These are phyloP conservation scores for Geococcyx californianus DNA, from an alignment of 2,113 vertebrate species.

Conservation along the genomic window DNA sequence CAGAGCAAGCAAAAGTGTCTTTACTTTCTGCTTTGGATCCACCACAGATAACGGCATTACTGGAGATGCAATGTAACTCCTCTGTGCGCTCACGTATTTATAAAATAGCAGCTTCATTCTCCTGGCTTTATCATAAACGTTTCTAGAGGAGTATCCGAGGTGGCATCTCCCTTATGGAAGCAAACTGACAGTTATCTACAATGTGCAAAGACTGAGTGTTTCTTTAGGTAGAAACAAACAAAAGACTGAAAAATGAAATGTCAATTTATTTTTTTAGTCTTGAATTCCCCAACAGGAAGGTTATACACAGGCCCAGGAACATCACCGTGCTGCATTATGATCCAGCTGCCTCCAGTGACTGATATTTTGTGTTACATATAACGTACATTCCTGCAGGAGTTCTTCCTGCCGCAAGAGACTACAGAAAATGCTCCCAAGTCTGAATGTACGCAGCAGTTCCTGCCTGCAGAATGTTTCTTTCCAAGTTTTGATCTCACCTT, in stretches of 20 bases:
- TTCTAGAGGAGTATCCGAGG: neutral
- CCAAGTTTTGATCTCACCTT: neutral
- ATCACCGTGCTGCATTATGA: neutral
- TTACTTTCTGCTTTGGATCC: neutral
- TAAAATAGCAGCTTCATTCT: neutral
- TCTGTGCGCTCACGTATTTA: neutral
- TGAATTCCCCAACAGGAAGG: neutral
- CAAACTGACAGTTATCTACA: neutral
- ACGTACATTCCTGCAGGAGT: neutral
- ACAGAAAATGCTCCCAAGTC: neutral
- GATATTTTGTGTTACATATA: neutral
- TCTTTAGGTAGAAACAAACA: neutral
- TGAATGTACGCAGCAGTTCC: neutral
- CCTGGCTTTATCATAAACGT: neutral
- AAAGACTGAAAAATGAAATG: neutral
- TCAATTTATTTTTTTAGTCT: neutral
- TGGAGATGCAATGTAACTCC: neutral
- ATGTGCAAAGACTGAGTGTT: neutral
- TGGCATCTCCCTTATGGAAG: neutral
- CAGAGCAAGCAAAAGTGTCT: neutral
- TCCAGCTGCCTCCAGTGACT: neutral
- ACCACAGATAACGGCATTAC: fast-evolving
- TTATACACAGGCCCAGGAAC: neutral
- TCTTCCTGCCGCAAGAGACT: neutral
- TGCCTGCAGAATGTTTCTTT: neutral